These are phyloP conservation scores for Lynx canadensis DNA, from an alignment of 2,113 vertebrate genomes.

Conservation along the genomic window DNA sequence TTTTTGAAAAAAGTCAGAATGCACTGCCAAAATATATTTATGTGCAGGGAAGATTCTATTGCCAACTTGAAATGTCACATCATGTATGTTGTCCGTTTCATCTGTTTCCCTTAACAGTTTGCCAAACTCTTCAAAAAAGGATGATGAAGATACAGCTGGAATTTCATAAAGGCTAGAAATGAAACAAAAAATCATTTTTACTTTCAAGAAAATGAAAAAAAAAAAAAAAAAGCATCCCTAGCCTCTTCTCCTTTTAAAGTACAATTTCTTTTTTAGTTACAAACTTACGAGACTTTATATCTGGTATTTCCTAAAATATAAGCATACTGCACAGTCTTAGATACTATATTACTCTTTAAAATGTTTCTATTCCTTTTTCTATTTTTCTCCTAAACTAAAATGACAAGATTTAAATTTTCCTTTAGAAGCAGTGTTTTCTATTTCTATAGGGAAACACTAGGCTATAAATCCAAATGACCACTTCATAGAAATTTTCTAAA, in stretches of 20 bases:
- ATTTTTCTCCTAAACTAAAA: slow-evolving; percentile 23
- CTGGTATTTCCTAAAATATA: slow-evolving; percentile 51
- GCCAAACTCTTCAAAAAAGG: slow-evolving; percentile 92
- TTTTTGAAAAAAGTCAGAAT: slow-evolving; percentile 93
- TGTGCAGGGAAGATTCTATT: slow-evolving; percentile 92
- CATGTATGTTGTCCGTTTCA: slow-evolving; percentile 96
- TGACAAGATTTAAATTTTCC: slow-evolving; percentile 32
- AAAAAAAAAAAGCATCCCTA: neutral
- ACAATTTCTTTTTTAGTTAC: neutral
- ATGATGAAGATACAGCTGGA: slow-evolving; percentile 92
- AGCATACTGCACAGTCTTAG: neutral
- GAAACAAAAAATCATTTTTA: slow-evolving; percentile 66
- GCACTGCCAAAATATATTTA: slow-evolving; percentile 94
- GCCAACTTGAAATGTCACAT: slow-evolving; percentile 94
- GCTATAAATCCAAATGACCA: slow-evolving; percentile 21
- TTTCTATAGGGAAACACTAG: neutral
- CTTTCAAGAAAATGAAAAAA: slow-evolving; percentile 12
- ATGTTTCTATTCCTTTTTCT: neutral
- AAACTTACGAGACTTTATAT: slow-evolving; percentile 39
- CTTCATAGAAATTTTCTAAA: neutral
- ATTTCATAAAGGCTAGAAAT: slow-evolving; percentile 94
- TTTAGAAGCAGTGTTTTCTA: slow-evolving; percentile 8
- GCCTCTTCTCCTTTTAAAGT: neutral
- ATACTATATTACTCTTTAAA: neutral
- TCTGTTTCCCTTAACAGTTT: slow-evolving; percentile 91